Percentiles rank a stretch among this genome's conserved stretches.
Evolutionary conservation across 2,113 vertebrate species (phyloP).

Genomic region (Malurus alboscapulatus): DNA sequence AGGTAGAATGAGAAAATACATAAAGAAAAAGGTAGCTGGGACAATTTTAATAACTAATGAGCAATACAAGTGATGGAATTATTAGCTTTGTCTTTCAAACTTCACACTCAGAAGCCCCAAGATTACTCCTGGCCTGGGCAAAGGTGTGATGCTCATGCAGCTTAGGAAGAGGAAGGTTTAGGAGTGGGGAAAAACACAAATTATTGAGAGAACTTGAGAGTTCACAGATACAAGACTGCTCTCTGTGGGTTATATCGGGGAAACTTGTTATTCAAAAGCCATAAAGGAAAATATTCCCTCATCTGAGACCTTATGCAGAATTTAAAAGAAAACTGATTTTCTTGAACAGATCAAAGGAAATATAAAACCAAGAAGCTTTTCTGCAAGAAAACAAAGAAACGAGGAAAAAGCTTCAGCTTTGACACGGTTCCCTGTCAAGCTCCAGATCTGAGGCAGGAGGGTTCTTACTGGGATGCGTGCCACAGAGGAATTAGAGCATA

Average conservation of each 20-base stretch:
- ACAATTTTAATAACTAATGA: not conserved
- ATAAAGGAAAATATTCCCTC: conserved; percentile 32
- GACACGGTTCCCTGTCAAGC: not conserved
- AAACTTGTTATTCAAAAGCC: conserved; percentile 1
- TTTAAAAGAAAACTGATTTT: conserved; percentile 24
- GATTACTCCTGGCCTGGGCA: not conserved
- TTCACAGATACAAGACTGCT: not conserved
- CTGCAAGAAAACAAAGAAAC: conserved; percentile 28
- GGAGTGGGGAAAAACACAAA: not conserved
- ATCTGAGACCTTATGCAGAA: not conserved
- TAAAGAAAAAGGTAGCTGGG: not conserved
- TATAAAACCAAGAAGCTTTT: not conserved
- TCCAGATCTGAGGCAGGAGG: not conserved
- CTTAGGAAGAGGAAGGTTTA: not conserved
- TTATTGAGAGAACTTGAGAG: not conserved
- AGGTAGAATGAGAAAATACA: not conserved
- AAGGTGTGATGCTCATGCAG: not conserved
- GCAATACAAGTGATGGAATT: not conserved
- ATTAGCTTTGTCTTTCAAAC: not conserved
- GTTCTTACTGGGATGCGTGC: not conserved
- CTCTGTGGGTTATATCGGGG: not conserved
- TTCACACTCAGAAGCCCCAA: not conserved
- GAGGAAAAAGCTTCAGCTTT: not conserved
- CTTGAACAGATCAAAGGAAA: conserved; percentile 27
- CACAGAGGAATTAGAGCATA: conserved; percentile 22